Conservation (phyloP, 2,113 vertebrate species). For the Pheucticus melanocephalus region DNA sequence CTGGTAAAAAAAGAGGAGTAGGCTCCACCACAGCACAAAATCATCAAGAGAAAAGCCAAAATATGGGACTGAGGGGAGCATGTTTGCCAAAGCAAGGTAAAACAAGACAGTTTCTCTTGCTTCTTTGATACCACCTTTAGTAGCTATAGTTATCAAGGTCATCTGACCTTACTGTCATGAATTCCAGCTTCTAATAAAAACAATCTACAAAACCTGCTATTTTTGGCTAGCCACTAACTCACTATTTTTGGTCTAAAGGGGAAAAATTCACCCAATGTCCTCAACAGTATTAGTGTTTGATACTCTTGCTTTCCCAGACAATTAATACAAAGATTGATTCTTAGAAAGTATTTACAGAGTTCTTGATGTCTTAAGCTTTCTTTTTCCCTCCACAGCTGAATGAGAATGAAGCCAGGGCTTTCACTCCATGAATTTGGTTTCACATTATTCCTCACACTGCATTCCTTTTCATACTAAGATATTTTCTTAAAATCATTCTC, state of each 20-base stretch:
- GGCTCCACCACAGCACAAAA: neutral
- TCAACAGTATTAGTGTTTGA: neutral
- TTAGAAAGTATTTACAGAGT: neutral
- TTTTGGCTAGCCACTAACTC: neutral
- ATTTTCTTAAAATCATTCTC: neutral
- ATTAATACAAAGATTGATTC: neutral
- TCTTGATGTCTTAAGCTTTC: neutral
- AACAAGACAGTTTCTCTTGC: neutral
- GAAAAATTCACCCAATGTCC: accelerated
- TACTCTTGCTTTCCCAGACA: neutral
- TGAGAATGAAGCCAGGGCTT: neutral
- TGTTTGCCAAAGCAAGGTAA: neutral
- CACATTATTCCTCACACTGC: neutral
- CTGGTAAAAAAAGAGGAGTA: neutral
- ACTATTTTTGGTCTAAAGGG: neutral
- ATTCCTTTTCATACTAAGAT: neutral
- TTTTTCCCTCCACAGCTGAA: neutral
- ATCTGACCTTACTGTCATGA: neutral
- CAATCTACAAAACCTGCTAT: neutral
- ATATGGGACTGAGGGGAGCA: accelerated
- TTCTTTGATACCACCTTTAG: neutral
- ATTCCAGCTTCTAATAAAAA: neutral
- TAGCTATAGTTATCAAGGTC: neutral
- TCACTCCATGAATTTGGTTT: neutral
- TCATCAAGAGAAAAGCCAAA: neutral